Percentiles rank a stretch among this genome's conserved stretches.
These are phyloP conservation scores for Falco punctatus DNA, from an alignment of 2,113 vertebrate genomes.

Conservation along the genomic window DNA sequence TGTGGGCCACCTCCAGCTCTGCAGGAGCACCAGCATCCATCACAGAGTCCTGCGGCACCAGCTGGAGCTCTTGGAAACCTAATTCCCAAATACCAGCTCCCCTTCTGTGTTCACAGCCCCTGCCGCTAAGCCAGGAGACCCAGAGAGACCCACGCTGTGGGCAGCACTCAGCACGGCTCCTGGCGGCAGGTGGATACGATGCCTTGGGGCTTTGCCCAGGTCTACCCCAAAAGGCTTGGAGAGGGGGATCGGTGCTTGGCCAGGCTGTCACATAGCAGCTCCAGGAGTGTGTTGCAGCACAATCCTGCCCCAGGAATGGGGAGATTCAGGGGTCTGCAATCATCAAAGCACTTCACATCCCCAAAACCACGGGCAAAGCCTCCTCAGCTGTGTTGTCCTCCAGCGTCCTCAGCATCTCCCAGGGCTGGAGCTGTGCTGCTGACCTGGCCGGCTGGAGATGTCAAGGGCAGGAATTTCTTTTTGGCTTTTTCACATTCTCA, in stretches of 20 bases:
- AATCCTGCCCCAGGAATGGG: constrained; percentile 44
- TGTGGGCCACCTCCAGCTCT: neutral
- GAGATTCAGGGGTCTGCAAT: constrained; percentile 38
- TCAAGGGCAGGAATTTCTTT: neutral
- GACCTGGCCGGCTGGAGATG: neutral
- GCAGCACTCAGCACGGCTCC: neutral
- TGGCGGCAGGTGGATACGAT: constrained; percentile 69
- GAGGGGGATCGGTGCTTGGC: constrained; percentile 7
- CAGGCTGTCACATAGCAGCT: constrained; percentile 31
- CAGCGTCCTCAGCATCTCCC: neutral
- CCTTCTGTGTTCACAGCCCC: neutral
- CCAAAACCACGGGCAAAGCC: neutral
- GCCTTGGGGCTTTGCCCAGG: constrained; percentile 16
- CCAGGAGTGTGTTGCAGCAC: constrained; percentile 35
- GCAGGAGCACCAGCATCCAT: neutral
- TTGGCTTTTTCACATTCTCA: neutral
- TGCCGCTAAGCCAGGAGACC: neutral
- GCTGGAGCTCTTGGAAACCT: neutral
- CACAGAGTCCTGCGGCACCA: rapidly evolving
- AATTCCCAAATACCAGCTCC: neutral
- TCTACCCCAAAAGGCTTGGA: neutral
- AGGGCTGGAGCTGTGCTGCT: neutral
- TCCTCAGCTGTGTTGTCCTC: neutral
- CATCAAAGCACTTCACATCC: constrained; percentile 62
- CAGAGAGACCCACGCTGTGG: neutral